These are phyloP conservation scores for Periophthalmodon schlosseri DNA, from an alignment of 2,113 vertebrate species.

Conservation along the genomic window DNA sequence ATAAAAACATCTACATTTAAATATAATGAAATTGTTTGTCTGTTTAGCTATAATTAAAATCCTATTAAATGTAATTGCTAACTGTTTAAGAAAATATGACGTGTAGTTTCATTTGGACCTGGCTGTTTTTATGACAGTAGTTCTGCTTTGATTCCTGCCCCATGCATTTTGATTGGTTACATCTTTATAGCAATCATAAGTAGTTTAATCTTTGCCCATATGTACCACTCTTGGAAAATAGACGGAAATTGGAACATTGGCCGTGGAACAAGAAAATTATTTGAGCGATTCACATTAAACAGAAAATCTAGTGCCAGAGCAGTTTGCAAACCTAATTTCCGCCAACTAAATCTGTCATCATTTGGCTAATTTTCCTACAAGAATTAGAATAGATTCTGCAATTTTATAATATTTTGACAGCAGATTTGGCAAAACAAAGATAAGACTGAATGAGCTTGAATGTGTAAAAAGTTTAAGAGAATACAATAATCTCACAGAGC, in stretches of 20 bases:
- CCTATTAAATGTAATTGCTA: conserved; percentile 3
- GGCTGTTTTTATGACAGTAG: conserved; percentile 2
- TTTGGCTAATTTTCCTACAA: conserved; percentile 19
- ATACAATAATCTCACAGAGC: neutral
- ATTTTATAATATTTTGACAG: conserved; percentile 9
- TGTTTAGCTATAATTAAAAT: too few relatives aligned
- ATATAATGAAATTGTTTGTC: too few relatives aligned
- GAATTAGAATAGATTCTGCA: conserved; percentile 20
- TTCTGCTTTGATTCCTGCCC: neutral
- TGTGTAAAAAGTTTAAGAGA: neutral
- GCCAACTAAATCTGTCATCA: conserved; percentile 21
- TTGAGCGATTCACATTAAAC: neutral
- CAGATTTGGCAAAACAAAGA: conserved; percentile 16
- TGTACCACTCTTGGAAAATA: neutral
- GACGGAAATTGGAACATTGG: neutral
- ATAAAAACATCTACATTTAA: too few relatives aligned
- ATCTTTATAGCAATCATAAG: neutral
- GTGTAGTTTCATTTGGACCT: conserved; percentile 12
- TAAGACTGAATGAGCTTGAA: conserved; percentile 20
- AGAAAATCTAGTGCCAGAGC: neutral
- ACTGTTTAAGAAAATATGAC: neutral
- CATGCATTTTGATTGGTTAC: neutral
- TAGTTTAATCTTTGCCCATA: neutral
- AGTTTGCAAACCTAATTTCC: conserved; percentile 10
- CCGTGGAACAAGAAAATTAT: neutral